These are phyloP conservation scores for Cynocephalus volans DNA, from an alignment of 2,113 vertebrate genomes.

Conservation along the genomic window DNA sequence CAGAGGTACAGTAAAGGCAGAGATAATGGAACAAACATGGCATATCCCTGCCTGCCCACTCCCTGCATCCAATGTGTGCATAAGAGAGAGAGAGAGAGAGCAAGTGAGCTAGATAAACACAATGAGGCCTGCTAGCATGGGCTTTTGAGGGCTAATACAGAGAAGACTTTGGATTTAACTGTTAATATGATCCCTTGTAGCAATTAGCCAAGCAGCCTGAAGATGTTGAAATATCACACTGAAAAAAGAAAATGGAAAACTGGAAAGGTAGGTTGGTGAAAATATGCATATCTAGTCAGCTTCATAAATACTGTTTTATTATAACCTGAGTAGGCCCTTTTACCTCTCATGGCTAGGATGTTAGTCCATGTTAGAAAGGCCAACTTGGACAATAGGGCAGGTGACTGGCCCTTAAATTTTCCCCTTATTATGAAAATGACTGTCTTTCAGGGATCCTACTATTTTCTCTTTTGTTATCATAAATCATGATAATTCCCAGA, in stretches of 20 bases:
- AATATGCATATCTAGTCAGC: neutral
- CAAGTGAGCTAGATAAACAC: neutral
- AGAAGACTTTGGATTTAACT: neutral
- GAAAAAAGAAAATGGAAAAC: neutral
- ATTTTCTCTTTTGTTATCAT: neutral
- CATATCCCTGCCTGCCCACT: neutral
- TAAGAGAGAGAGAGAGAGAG: neutral
- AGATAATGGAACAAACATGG: neutral
- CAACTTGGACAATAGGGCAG: no score
- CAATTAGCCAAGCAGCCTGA: neutral
- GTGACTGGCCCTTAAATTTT: neutral
- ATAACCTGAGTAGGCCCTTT: neutral
- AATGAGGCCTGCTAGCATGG: neutral
- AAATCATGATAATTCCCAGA: neutral
- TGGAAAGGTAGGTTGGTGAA: neutral
- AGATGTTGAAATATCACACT: neutral
- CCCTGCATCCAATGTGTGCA: neutral
- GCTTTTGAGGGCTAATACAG: neutral
- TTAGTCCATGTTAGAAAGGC: neutral
- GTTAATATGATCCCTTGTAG: neutral
- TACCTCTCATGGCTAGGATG: no score
- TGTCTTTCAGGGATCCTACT: neutral
- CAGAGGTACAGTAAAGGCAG: neutral
- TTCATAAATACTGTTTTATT: neutral
- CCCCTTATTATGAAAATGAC: neutral